Evolutionary conservation across 2,797 vertebrate species (phyloP), one percentile per base, ranked within the genome.

Genomic region (Syngnathus acus): DNA sequence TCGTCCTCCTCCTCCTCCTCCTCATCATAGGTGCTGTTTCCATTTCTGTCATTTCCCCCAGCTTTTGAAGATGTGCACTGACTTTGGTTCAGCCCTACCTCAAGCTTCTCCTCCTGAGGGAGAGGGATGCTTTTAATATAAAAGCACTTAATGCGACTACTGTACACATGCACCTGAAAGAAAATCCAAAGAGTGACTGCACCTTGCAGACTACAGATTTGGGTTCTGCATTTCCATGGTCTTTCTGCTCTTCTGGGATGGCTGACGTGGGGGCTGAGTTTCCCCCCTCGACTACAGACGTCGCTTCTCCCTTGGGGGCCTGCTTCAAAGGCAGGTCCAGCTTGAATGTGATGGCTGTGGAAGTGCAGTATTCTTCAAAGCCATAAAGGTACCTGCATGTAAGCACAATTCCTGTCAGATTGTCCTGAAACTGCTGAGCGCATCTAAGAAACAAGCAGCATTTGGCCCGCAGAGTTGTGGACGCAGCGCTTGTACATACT

Each of bases 281-380:
- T 70, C 51, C 77, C 1, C 65, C 47, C 68, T 80, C 84, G 17
- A 19, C 75, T 64, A 88, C 91, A 5, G 70, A 5, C 68, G 84
- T 89, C 19, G 64, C 73, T 68, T 90, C 90, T 11, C 48, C 71
- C 66, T 88, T 89, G n/a, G 82, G 78, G 26, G 17, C 67, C 68
- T 84, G 86, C 71, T 89, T 92, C 75, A 88, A 75, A n/a, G 91
- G 91, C 62, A 93, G 88, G 78, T 92, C 89, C 89, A 91, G 92
- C 72, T 81, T 87, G 79, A 93, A 93, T 17, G 85, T 84, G 81
- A 93, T 93, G 71, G 90, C 83, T 0, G 89, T 87, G 66, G 92
- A 93, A 68, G 86, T 86, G 82, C 91, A 93, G 84, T 92, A 93
- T 64, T 92, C 91, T 79, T 93, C 92, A 70, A 93, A 93, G 63